A percentile compares a stretch with the other conserved stretches of the same genome.
phyloP scores from a whole-genome alignment of 1,140 invertebrate genomes.

The Tribolium madens region DNA sequence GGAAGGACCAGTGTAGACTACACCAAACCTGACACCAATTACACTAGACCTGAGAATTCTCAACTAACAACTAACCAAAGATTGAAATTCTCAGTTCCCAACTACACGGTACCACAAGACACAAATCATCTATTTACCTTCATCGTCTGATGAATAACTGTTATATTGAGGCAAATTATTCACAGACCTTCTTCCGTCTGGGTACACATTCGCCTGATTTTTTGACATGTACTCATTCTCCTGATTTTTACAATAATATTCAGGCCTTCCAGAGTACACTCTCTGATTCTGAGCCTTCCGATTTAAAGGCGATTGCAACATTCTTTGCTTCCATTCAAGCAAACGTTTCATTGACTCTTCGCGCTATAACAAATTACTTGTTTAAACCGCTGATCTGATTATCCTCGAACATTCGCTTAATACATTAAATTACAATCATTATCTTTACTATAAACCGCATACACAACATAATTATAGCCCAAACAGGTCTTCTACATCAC shows the following conservation, averaged over 20 bases:
- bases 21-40: conserved; percentile 53
- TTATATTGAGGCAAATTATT: conserved; percentile 71
- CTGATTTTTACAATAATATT: conserved; percentile 67
- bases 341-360: conserved; percentile 93
- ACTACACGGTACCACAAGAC: conserved; percentile 15
- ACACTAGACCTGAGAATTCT: conserved; percentile 30
- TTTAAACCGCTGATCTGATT: not conserved
- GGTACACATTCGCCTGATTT: conserved; percentile 52
- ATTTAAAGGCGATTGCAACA: conserved; percentile 89
- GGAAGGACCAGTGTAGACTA: conserved; percentile 65
- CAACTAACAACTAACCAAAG: conserved; percentile 1
- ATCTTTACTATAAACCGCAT: not conserved
- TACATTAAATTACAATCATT: not conserved
- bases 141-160: conserved; percentile 88
- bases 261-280: conserved; percentile 50
- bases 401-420: not conserved
- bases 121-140: conserved; percentile 72
- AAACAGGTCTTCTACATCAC: not conserved
- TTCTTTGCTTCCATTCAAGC: conserved; percentile 92
- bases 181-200: conserved; percentile 49
- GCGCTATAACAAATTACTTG: conserved; percentile 62
- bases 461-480: not conserved
- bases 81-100: conserved; percentile 47
- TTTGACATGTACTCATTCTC: conserved; percentile 56
- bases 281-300: conserved; percentile 73